Percentiles rank a stretch among this genome's conserved stretches.
Evolutionary conservation across 2,888 invertebrate genomes (phyloP).

Genomic region (Carterocephalus palaemon): DNA sequence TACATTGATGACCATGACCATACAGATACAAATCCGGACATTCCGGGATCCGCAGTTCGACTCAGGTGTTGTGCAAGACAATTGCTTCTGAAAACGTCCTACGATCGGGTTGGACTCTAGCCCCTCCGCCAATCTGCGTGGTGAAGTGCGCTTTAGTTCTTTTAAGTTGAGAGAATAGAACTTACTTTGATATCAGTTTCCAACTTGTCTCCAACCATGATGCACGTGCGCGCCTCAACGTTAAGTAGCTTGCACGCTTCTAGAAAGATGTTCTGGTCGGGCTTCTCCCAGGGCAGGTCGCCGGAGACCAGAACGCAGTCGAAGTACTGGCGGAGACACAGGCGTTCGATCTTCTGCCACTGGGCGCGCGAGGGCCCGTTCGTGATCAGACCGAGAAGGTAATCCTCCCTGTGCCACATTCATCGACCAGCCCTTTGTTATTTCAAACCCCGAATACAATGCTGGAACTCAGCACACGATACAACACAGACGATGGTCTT

Average conservation of each 20-base stretch:
- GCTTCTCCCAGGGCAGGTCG: conserved; percentile 92
- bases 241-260: conserved; percentile 87
- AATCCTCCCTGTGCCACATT: conserved; percentile 82
- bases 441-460: conserved; percentile 47
- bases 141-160: background rate
- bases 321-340: conserved; percentile 85
- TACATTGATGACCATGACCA: too few species aligned
- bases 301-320: conserved; percentile 90
- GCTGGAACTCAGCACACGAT: conserved; percentile 71
- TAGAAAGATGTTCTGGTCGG: conserved; percentile 88
- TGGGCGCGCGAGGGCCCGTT: conserved; percentile 92
- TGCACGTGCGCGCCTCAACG: conserved; percentile 85
- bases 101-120: too few species aligned
- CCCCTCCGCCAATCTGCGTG: too few species aligned
- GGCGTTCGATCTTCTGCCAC: conserved; percentile 90
- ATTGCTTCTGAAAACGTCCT: too few species aligned
- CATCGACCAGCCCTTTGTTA: conserved; percentile 69
- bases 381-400: conserved; percentile 88
- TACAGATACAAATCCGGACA: too few species aligned
- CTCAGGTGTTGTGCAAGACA: too few species aligned
- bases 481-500: conserved; percentile 57
- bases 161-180: background rate
- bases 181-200: conserved; percentile 89
- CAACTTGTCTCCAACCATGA: conserved; percentile 93
- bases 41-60: too few species aligned